phyloP scores from a whole-genome alignment of 2,797 vertebrate species.

The Myotis planiceps region DNA sequence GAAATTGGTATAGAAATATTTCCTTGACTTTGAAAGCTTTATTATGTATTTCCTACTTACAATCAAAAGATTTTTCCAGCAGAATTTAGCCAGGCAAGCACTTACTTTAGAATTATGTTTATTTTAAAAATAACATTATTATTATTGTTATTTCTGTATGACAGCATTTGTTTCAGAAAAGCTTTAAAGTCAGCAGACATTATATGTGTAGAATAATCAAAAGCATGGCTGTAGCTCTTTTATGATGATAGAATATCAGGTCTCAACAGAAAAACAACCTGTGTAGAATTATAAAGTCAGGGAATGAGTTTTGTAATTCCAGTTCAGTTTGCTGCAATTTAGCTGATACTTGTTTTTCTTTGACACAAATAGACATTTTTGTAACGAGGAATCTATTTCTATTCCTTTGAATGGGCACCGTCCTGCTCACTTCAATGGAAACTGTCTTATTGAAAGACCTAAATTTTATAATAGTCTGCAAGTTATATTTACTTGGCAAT shows the following conservation, averaged over 20 bases:
- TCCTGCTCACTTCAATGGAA: not conserved
- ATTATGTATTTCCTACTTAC: not conserved
- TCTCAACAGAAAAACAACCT: not conserved
- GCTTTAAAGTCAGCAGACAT: not conserved
- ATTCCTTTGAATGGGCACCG: not conserved
- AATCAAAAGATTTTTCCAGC: not conserved
- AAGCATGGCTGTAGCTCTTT: not conserved
- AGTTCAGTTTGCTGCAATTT: not conserved
- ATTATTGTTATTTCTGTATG: not conserved
- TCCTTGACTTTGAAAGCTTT: not conserved
- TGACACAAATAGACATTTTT: slow-evolving; percentile 17
- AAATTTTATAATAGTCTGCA: not conserved
- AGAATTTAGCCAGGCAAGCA: not conserved
- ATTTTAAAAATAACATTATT: not conserved
- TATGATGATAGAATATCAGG: not conserved
- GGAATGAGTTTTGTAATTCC: not conserved
- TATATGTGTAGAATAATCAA: not conserved
- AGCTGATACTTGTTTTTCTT: not conserved
- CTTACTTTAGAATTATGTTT: not conserved
- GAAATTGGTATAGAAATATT: not conserved
- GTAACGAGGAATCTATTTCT: not conserved
- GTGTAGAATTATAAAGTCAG: not conserved
- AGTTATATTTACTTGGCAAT: slow-evolving; percentile 43
- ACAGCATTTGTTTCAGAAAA: not conserved
- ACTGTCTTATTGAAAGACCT: not conserved